These are phyloP conservation scores for Terrapene triunguis DNA, from an alignment of 2,113 vertebrate genomes.

Conservation along the genomic window DNA sequence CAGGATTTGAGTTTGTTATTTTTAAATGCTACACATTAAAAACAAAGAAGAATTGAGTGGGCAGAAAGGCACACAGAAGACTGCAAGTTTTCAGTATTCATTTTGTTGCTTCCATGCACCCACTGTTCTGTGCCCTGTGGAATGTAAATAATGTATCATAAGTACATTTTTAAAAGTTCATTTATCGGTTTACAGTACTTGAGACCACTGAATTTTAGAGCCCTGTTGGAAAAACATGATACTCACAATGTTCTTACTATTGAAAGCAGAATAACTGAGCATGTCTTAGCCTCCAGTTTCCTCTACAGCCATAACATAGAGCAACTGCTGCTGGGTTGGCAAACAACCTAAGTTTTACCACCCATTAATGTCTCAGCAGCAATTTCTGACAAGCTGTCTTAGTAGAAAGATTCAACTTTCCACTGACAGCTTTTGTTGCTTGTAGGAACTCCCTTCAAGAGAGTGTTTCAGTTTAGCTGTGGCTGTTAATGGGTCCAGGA, in stretches of 20 bases:
- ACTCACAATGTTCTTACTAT: slow-evolving; percentile 44
- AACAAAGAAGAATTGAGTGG: background rate
- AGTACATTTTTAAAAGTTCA: slow-evolving; percentile 13
- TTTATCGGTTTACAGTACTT: slow-evolving; percentile 48
- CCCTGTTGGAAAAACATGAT: slow-evolving; percentile 53
- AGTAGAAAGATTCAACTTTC: slow-evolving; percentile 22
- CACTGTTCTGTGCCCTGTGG: slow-evolving; percentile 17
- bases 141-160: slow-evolving; percentile 66
- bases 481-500: background rate
- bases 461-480: background rate
- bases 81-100: background rate
- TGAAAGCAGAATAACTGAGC: slow-evolving; percentile 36
- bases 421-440: background rate
- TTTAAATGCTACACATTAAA: background rate
- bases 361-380: slow-evolving; percentile 24
- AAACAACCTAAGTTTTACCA: background rate
- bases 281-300: background rate
- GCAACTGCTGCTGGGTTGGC: slow-evolving; percentile 41
- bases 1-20: accelerated
- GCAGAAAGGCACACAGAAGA: background rate
- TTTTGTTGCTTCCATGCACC: background rate
- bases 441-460: background rate
- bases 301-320: background rate
- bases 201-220: slow-evolving; percentile 57
- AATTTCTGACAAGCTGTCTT: background rate